Evolutionary conservation across 2,888 invertebrate genomes (phyloP), one percentile per base, ranked within the genome.

Genomic region (Cacoxenus indagator): DNA sequence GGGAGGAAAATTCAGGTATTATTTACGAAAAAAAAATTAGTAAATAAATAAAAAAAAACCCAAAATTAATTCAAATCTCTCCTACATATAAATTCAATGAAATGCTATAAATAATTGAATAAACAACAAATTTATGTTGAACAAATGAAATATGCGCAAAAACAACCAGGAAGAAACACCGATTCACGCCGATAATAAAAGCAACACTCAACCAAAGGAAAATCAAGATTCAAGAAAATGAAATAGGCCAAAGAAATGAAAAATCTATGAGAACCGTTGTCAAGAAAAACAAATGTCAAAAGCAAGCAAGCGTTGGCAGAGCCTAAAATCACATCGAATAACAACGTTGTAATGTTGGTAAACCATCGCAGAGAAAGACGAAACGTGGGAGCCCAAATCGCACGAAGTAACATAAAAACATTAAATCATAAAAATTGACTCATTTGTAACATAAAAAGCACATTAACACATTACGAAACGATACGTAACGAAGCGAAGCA

Each of bases 361-460:
- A 65, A 64, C 37, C 71, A 65, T 61, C 26, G 55, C 31, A 46
- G 24, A 66, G 24, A 46, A 51, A 65, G 37, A 27, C 26, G 62
- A 69, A 45, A 45, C 14, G 51, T 51, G 61, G 43, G 48, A 57
- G 54, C 43, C 48, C 57, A 64, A 64, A 65, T 67, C 45, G 64
- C 61, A 66, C 57, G 45, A 45, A 64, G 67, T 64, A 69, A 67
- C 46, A 71, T 27, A 14, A 65, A 62, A 74, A 73, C 81, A 83
- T 83, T 84, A 83, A 85, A 84, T 85, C 85, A 84, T 85, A 85
- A 84, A 84, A 84, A 83, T 82, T 82, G 76, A 84, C 85, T 85
- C 84, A 83, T 85, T 84, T 84, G 83, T 83, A 84, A 85, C 84
- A 85, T 78, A 85, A 84, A 85, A 85, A 84, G 77, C 83, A 82